A percentile compares a stretch with the other conserved stretches of the same genome.
Evolutionary conservation across 2,888 invertebrate species (phyloP).

Genomic region (Pomacea canaliculata): DNA sequence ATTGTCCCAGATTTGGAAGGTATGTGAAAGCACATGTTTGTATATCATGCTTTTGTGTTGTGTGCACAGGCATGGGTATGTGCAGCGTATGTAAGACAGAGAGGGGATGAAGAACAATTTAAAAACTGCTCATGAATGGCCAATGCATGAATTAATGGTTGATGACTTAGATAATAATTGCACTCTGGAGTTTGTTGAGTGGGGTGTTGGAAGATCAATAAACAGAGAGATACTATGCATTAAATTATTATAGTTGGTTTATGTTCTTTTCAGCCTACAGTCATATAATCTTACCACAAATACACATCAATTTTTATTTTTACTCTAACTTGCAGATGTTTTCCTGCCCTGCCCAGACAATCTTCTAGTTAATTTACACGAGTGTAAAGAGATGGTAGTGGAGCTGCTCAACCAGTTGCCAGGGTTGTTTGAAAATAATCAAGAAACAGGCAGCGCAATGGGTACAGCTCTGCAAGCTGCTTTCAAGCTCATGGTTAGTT

Average conservation of each 20-base stretch:
- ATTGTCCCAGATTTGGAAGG: conserved; percentile 92
- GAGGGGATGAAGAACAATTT: too few species aligned
- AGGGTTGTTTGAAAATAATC: conserved; percentile 76
- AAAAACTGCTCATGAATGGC: background rate
- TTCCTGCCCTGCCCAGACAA: conserved; percentile 95
- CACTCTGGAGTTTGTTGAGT: too few species aligned
- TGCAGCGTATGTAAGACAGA: background rate
- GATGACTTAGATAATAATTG: too few species aligned
- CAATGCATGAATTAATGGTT: too few species aligned
- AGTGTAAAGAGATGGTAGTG: conserved; percentile 78
- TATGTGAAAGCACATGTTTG: conserved; percentile 57
- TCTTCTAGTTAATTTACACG: conserved; percentile 90
- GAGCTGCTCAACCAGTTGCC: conserved; percentile 79
- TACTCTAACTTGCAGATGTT: conserved; percentile 76
- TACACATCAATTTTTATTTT: too few species aligned
- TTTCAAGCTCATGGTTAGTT: conserved; percentile 85
- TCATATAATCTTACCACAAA: too few species aligned
- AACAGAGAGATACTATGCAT: too few species aligned
- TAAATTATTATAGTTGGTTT: too few species aligned
- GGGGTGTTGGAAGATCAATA: too few species aligned
- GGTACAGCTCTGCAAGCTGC: conserved; percentile 94
- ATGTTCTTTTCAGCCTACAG: too few species aligned
- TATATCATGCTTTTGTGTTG: background rate
- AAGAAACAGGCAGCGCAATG: conserved; percentile 85
- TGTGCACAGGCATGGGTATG: background rate